phyloP scores from a whole-genome alignment of 2,797 vertebrate genomes.

The Phylloscopus collybita region DNA sequence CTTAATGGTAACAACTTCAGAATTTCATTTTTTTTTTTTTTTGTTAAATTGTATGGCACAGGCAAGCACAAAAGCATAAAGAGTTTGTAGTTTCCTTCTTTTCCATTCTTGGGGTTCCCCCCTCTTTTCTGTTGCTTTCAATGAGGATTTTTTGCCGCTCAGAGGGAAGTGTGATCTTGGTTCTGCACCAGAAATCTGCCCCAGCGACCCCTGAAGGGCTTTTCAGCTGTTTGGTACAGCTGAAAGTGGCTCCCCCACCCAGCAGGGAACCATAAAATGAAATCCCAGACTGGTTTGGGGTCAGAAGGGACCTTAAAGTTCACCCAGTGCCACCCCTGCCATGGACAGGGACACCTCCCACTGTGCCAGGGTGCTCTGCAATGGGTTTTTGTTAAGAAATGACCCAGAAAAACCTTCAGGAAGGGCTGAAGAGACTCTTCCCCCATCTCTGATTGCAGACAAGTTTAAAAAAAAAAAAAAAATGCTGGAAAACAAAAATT shows the following conservation, averaged over 20 bases:
- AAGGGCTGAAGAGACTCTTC: not conserved
- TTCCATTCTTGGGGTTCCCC: not conserved
- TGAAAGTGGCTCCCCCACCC: not conserved
- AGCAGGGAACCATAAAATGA: not conserved
- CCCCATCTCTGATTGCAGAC: not conserved
- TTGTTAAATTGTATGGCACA: not conserved
- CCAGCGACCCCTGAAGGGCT: not conserved
- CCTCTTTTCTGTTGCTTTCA: not conserved
- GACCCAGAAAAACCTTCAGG: not conserved
- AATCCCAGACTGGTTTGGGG: not conserved
- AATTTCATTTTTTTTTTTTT: not conserved
- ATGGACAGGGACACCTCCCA: fast-evolving
- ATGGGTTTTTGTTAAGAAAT: not conserved
- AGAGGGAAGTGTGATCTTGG: not conserved
- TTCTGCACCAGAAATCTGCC: not conserved
- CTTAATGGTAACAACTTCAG: fast-evolving
- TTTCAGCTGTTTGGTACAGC: fast-evolving
- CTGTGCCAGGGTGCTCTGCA: not conserved
- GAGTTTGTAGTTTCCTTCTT: not conserved
- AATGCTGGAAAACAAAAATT: not conserved
- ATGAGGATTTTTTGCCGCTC: not conserved
- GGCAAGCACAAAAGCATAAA: not conserved
- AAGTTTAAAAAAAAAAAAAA: not conserved
- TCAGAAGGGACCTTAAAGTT: not conserved
- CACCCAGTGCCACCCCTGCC: not conserved